Conservation (phyloP, 2,888 invertebrate species). For the Slavum lentiscoides region DNA sequence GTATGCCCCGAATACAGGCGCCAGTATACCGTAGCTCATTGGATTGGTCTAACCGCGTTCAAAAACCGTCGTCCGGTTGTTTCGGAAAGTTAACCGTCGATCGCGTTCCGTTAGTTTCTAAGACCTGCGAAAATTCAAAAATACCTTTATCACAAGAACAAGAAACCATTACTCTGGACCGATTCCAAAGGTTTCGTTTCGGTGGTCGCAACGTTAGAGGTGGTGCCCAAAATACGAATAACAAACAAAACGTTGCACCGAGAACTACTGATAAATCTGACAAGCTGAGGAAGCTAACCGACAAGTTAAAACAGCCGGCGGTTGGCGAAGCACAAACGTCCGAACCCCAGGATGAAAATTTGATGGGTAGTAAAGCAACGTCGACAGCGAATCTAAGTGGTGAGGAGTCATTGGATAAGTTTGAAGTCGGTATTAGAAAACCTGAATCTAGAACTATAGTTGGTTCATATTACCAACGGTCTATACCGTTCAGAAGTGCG, state of each 20-base stretch:
- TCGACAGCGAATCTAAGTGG: conserved; percentile 60
- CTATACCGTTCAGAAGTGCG: conserved; percentile 78
- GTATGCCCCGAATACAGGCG: conserved; percentile 61
- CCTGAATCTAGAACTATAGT: conserved; percentile 67
- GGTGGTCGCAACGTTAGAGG: conserved; percentile 61
- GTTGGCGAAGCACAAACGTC: conserved; percentile 24
- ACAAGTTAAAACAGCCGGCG: conserved; percentile 67
- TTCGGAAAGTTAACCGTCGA: conserved; percentile 54
- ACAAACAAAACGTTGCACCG: conserved; percentile 57
- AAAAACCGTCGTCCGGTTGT: conserved; percentile 54
- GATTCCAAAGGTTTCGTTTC: conserved; percentile 77
- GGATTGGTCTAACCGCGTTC: conserved; percentile 56
- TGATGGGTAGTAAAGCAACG: conserved; percentile 56
- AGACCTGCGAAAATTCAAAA: conserved; percentile 55
- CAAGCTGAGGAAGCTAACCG: conserved; percentile 74
- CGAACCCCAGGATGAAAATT: conserved; percentile 32
- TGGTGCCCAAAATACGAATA: conserved; percentile 58
- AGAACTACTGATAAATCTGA: conserved; percentile 67
- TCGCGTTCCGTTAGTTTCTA: conserved; percentile 55
- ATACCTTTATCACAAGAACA: conserved; percentile 55
- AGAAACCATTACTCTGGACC: conserved; percentile 68
- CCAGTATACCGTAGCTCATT: conserved; percentile 58
- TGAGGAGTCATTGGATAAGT: conserved; percentile 58
- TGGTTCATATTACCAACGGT: conserved; percentile 68
- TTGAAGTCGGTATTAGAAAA: conserved; percentile 63